Evolutionary conservation across 2,888 invertebrate species (phyloP), one percentile per base, ranked within the genome.

Genomic region (Patella caerulea): DNA sequence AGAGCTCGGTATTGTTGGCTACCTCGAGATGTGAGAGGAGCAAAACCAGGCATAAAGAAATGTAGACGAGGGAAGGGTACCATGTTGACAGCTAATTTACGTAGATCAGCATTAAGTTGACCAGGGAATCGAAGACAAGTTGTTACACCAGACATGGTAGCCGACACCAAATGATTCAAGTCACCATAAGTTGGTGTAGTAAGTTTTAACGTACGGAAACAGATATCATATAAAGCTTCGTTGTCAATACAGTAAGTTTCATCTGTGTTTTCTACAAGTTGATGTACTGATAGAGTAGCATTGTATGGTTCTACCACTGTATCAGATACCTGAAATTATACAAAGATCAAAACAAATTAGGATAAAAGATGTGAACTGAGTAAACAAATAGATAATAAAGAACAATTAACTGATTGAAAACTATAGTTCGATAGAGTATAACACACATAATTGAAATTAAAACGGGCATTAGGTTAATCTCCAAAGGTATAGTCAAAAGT

Each of bases 201-300:
- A 24, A 65, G 65, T 24, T 65, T 65, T 24, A 65, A 65, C 12
- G 65, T 65, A 24, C 65, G 19, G 65, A 65, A 65, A 24, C 65
- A 65, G 24, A 65, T 65, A 65, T 65, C 65, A 15, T 65, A 65
- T 65, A 65, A 19, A 65, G 65, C 65, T 65, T 65, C 65, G 14
- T 65, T 65, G 24, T 65, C 65, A 65, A 65, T 65, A 65, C 65
- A 65, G 24, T 65, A 65, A 65, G 65, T 65, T 24, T 65, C 65
- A 24, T 65, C 65, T 65, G 65, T 65, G 24, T 65, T 65, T 65
- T 65, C 65, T 65, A 65, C 65, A 19, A 65, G 65, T 65, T 65
- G 65, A 65, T 65, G 65, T 12, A 65, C 65, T 65, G 65, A 65
- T 11, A 65, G 65, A 24, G 65, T 65, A 24, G 65, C 65, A 14